Evolutionary conservation across 2,113 vertebrate genomes (phyloP), one percentile per base, ranked within the genome.

Genomic region (Megaptera novaeangliae): DNA sequence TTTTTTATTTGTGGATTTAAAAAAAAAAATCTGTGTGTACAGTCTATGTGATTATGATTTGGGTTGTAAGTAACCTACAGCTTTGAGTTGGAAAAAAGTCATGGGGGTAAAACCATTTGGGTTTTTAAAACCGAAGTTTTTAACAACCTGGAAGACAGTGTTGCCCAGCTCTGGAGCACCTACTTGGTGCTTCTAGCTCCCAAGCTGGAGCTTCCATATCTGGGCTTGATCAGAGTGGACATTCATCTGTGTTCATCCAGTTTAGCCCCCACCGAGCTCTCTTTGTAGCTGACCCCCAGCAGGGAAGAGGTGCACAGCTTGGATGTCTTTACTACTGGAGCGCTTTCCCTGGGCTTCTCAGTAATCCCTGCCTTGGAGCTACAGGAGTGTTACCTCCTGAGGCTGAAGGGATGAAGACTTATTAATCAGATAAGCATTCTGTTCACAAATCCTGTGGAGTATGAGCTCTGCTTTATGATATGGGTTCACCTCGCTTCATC

Each of bases 11-110:
- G 97, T 98, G 97, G 27, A 1, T 64, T 97, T 77, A 66, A 91
- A 91, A 82, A 85, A 86, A 74, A 61, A 85, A 69, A 44, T 91
- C 91, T 98, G 83, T 97, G 94, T 93, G 95, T 97, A 92, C 5
- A 68, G 75, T 95, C 94, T 95, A 61, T 96, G 68, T 98, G 98
- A 98, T 98, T 98, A 96, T 98, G 95, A 97, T 98, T 95, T 97
- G 96, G 96, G 96, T 98, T 78, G 96, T 29, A 59, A 98, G 96
- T 97, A 83, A 96, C 95, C 64, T 59, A 39, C 41, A 95, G 91
- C 95, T 98, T 95, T 97, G 91, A 96, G 95, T 95, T 98, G 96
- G 97, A 94, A 88, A 87, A 93, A 91, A 97, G 93, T 97, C 88
- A 64, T 66, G 31, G 86, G 34, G 25, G 17, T 88, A 83, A 94